Conservation (phyloP, 53 echinoderm and acorn worm genomes). For the Holothuria scabra region DNA sequence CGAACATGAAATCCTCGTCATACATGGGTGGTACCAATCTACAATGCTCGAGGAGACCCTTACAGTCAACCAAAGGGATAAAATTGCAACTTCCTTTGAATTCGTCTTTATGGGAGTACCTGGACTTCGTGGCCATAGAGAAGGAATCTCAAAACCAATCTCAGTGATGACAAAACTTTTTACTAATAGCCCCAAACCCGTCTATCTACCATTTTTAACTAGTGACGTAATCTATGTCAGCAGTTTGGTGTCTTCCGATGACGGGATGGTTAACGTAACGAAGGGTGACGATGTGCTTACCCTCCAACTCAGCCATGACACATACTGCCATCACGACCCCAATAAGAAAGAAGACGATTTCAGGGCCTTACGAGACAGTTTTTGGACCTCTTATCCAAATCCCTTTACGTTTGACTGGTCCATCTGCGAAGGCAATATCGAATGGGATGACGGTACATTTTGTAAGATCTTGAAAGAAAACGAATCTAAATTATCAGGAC, state of each 20-base stretch:
- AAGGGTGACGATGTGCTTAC: not conserved
- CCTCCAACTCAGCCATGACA: not conserved
- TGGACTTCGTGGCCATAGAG: not conserved
- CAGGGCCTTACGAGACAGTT: not conserved
- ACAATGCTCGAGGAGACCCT: not conserved
- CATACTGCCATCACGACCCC: not conserved
- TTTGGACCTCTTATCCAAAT: not conserved
- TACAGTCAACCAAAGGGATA: not conserved
- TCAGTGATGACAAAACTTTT: slow-evolving; percentile 1
- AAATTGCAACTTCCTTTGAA: slow-evolving; percentile 3
- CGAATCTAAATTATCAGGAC: not conserved
- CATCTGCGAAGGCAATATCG: not conserved
- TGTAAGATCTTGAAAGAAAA: not conserved
- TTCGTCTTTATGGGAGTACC: slow-evolving; percentile 27
- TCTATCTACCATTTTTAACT: slow-evolving; percentile 5
- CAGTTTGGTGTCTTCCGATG: not conserved
- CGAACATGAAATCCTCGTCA: not conserved
- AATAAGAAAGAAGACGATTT: slow-evolving; percentile 2
- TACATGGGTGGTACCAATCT: slow-evolving; percentile 1
- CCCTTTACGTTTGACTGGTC: slow-evolving; percentile 28
- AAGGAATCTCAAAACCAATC: not conserved
- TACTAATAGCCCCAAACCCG: slow-evolving; percentile 1
- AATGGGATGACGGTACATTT: not conserved
- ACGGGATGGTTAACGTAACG: not conserved
- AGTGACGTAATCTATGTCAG: not conserved